phyloP scores from a whole-genome alignment of 2,113 vertebrate genomes.

The Saccopteryx leptura region DNA sequence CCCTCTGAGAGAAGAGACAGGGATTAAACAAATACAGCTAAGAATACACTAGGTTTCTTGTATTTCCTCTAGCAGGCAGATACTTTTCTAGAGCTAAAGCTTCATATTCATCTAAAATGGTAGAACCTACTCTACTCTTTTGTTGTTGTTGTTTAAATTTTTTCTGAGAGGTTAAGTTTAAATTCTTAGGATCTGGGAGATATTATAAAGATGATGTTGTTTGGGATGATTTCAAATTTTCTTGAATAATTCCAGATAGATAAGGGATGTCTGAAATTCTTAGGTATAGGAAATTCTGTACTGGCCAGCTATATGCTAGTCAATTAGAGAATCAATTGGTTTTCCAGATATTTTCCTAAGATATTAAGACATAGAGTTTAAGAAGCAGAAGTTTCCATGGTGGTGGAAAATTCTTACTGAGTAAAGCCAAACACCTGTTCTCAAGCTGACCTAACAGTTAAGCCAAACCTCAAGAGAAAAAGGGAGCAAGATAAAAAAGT shows the following conservation, averaged over 20 bases:
- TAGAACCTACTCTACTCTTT: background rate
- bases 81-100: background rate
- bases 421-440: background rate
- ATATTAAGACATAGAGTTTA: background rate
- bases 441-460: background rate
- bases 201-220: background rate
- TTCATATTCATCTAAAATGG: background rate
- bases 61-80: background rate
- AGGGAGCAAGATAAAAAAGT: background rate
- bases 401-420: background rate
- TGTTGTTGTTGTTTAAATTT: background rate
- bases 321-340: background rate
- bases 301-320: background rate
- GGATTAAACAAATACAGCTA: no score
- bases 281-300: background rate
- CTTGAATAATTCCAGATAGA: conserved; percentile 14
- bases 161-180: background rate
- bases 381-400: background rate
- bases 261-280: background rate
- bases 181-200: background rate
- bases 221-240: background rate
- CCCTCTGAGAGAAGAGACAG: background rate
- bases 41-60: background rate
- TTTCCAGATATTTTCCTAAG: conserved; percentile 10
- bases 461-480: background rate